Evolutionary conservation across 2,888 invertebrate genomes (phyloP).

Genomic region (Temnothorax ravouxi): DNA sequence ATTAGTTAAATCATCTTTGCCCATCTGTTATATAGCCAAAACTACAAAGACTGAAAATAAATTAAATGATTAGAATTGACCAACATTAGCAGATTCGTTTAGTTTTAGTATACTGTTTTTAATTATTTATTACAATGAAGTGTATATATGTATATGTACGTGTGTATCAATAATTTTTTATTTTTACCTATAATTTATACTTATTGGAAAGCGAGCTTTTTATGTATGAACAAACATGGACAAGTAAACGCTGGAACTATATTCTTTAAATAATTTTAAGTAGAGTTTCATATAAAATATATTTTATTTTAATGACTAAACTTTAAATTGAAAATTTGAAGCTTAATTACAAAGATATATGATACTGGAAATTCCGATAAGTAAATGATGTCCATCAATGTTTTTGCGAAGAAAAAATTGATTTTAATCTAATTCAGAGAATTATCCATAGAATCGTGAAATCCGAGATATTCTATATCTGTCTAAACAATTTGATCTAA

Average conservation of each 20-base stretch:
- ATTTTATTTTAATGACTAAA: not conserved
- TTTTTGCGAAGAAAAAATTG: not conserved
- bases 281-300: not conserved
- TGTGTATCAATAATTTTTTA: not conserved
- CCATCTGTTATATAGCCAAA: not conserved
- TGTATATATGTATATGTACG: not conserved
- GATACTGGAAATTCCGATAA: not conserved
- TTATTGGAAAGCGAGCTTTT: not conserved
- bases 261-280: not conserved
- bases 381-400: not conserved
- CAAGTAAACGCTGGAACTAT: not conserved
- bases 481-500: not conserved
- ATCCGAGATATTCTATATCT: not conserved
- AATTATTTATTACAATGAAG: slow-evolving; percentile 8
- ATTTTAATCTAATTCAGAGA: not conserved
- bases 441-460: not conserved
- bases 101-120: not conserved
- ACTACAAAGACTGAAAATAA: not conserved
- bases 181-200: not conserved
- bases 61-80: too few species aligned
- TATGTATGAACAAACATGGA: not conserved
- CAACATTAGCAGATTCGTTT: not conserved
- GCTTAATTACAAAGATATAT: not conserved
- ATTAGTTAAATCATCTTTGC: not conserved
- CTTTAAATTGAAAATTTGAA: not conserved